Evolutionary conservation across 2,113 vertebrate genomes (phyloP).

Genomic region (Xenus cinereus): DNA sequence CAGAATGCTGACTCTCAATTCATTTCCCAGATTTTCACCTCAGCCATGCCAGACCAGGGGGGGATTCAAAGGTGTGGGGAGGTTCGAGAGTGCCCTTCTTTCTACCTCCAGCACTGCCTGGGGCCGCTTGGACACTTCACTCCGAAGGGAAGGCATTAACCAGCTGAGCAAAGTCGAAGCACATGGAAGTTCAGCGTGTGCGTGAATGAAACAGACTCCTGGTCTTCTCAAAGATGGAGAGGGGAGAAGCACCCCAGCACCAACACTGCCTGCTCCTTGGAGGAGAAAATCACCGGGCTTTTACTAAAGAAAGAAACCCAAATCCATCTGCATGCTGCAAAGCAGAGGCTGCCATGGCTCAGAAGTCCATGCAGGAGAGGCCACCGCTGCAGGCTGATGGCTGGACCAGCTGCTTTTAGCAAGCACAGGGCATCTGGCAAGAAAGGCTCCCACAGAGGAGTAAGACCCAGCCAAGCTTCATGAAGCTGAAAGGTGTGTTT

Average conservation of each 20-base stretch:
- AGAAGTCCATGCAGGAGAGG: neutral
- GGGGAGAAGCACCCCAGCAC: neutral
- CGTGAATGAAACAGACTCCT: neutral
- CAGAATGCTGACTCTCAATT: neutral
- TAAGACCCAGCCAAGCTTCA: neutral
- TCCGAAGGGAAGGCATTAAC: neutral
- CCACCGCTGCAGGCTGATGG: neutral
- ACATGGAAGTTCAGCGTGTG: neutral
- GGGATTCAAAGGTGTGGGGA: neutral
- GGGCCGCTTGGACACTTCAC: neutral
- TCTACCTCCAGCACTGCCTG: neutral
- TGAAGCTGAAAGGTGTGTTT: neutral
- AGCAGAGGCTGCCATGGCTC: neutral
- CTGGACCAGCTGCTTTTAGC: neutral
- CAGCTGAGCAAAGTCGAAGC: neutral
- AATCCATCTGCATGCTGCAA: neutral
- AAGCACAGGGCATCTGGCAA: neutral
- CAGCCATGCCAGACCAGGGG: rapidly evolving
- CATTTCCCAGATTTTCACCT: neutral
- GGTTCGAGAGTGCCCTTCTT: neutral
- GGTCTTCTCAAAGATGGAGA: neutral
- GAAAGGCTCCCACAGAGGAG: neutral
- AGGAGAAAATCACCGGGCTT: neutral
- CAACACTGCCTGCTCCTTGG: neutral
- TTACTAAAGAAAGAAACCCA: neutral